Base-by-base conservation (phyloP, 2,113 vertebrate genomes). In the Labrus mixtus region DNA sequence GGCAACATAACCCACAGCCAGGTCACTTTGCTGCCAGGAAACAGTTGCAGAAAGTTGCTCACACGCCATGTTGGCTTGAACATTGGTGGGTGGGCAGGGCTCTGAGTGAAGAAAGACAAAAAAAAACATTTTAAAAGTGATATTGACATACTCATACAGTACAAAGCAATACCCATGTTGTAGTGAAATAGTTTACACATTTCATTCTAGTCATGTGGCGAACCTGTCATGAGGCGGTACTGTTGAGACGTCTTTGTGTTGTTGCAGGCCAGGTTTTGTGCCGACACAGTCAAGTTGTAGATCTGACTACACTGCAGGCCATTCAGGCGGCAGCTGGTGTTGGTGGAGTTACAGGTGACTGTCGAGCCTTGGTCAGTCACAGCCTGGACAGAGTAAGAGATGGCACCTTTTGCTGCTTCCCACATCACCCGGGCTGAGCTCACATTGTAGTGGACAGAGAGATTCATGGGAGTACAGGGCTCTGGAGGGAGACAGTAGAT, bases 251-350 rank as follows among this genome's bases (percentile, higher is more conserved):
- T 73, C 33, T 78, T 72, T 3, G 64, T 77, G 68, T 77, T 23
- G 61, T 75, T 83, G 73, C 93, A 94, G 51, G 45, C 84, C 20
- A 46, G 43, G 79, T 94, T 93, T 36, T 51, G 76, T 37, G 93
- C 89, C 0, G 22, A 79, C 53, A 93, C 89, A 0, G 89, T 90
- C 39, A 95, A 29, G 39, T 90, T 94, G 85, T 95, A 94, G 11
- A 72, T 69, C 10, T 85, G 80, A 69, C 91, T 77, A 39, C 94
- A 95, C 45, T 68, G 65, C 45, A 94, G 68, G 19, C 50, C 69
- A 0, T 43, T 57, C n/a, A 95, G 63, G 48, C 17, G 63, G 71
- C 93, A 95, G 71, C 45, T 64, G 45, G 79, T 92, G 68, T 59
- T 37, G 43, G 25, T 81, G 81, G 66, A 91, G 72, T 75, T 79